phyloP scores from a whole-genome alignment of 2,113 vertebrate genomes.

The Plotosus lineatus region DNA sequence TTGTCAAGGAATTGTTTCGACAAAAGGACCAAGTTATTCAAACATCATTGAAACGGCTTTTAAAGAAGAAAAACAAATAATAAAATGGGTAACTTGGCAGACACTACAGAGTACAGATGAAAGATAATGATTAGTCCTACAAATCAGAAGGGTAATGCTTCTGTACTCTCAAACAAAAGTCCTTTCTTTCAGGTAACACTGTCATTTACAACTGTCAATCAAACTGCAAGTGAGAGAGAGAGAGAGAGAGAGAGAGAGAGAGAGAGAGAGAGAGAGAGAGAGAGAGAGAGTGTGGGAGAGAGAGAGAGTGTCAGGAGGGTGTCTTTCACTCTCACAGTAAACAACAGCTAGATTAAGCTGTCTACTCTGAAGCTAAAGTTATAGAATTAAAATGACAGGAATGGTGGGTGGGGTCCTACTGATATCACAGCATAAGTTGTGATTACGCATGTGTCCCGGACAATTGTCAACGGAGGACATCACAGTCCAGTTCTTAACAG shows the following conservation, averaged over 20 bases:
- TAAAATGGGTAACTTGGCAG: background rate
- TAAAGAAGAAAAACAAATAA: constrained; percentile 16
- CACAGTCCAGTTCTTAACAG: constrained; percentile 32
- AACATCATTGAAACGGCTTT: constrained; percentile 3
- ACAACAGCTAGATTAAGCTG: constrained; percentile 42
- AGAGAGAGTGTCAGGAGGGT: background rate
- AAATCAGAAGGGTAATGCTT: constrained; percentile 32
- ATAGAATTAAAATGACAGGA: constrained; percentile 29
- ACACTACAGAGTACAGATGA: constrained; percentile 20
- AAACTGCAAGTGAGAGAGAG: background rate
- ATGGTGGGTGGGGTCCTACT: background rate
- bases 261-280: background rate
- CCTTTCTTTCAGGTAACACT: constrained; percentile 37
- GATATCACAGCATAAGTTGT: constrained; percentile 19
- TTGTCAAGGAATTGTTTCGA: background rate
- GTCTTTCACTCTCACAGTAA: constrained; percentile 37
- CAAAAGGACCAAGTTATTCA: background rate
- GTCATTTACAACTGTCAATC: constrained; percentile 46
- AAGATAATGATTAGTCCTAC: constrained; percentile 32
- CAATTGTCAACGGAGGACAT: constrained; percentile 26
- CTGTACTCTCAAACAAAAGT: constrained; percentile 39
- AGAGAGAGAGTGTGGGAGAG: background rate
- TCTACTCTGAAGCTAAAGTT: constrained; percentile 14
- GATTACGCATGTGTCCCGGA: constrained; percentile 5
- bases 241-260: background rate